phyloP scores from a whole-genome alignment of 1,140 invertebrate species.

The Drosophila melanica region DNA sequence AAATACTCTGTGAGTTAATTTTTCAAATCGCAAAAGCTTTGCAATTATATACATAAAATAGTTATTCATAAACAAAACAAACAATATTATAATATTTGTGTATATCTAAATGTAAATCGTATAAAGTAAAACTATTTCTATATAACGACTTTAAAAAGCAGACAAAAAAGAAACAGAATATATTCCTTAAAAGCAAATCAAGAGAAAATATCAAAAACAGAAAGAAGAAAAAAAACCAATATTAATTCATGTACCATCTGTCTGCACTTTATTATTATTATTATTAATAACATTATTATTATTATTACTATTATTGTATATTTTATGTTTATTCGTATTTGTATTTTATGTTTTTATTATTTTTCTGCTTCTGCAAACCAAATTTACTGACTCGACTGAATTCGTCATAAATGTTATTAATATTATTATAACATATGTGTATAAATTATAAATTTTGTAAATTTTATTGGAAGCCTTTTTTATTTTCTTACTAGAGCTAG shows the following conservation, averaged over 20 bases:
- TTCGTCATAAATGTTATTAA: slow-evolving; percentile 81
- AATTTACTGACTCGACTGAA: slow-evolving; percentile 81
- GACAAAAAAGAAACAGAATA: slow-evolving; percentile 43
- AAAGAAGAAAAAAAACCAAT: neutral
- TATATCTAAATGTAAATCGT: slow-evolving; percentile 71
- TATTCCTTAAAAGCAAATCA: slow-evolving; percentile 65
- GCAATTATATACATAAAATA: slow-evolving; percentile 71
- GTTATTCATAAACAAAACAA: slow-evolving; percentile 58
- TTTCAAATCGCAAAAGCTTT: slow-evolving; percentile 76
- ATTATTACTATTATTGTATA: slow-evolving; percentile 33
- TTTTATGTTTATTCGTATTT: slow-evolving; percentile 54
- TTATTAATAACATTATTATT: slow-evolving; percentile 43
- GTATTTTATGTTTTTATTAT: slow-evolving; percentile 38
- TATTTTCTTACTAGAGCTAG: slow-evolving; percentile 48
- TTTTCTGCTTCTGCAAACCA: slow-evolving; percentile 76
- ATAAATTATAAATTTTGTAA: slow-evolving; percentile 74
- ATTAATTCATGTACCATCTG: slow-evolving; percentile 34
- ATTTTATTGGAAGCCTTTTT: slow-evolving; percentile 62
- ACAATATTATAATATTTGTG: slow-evolving; percentile 45
- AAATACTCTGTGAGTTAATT: slow-evolving; percentile 81
- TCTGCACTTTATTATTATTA: slow-evolving; percentile 41
- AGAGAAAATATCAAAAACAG: slow-evolving; percentile 35
- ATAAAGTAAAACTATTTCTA: slow-evolving; percentile 49
- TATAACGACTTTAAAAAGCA: slow-evolving; percentile 32
- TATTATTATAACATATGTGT: slow-evolving; percentile 67